Base-by-base conservation (phyloP, 92 coral and sea anemone genomes). In the Palythoa caribaeorum region DNA sequence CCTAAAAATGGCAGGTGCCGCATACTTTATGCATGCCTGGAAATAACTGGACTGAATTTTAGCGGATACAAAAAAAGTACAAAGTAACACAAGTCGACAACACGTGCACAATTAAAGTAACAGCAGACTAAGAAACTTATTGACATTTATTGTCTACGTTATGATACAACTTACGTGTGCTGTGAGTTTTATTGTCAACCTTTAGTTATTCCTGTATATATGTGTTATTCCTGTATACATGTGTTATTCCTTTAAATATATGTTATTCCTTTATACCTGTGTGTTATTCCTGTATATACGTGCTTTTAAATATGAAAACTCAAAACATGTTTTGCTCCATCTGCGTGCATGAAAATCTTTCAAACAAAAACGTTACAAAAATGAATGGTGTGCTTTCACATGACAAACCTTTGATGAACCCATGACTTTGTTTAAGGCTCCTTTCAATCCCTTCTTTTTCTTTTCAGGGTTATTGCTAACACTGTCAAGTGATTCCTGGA, bases 381-480 rank as follows among this genome's bases (percentile, higher is more conserved):
- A 39, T 59, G 51, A 11, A 81, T 11, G 12, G 75, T 65, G 86
- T 71, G 71, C 47, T 80, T 19, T 69, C 38, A 66, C 39, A 77
- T 28, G 90, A 95, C 98, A 92, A 95, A 96, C 98, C 98, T 96
- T 96, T 28, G 94, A 92, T 83, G 91, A 89, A 77, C 88, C 89
- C 80, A 85, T 91, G 72, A 93, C 95, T 89, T 91, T 94, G 91
- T 88, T 89, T 52, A 95, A 89, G 1, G 97, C 96, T 83, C 95
- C 98, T 74, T 95, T 95, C 57, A 94, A 48, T 48, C 97, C 97
- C 68, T 96, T 96, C 95, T 94, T 96, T 92, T 96, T 96, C 98
- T 96, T 96, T 85, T 94, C 96, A 12, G 96, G 96, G 63, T 93
- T 93, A 88, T 72, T 88, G 91, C 88, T 93, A 88, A 91, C 88